Evolutionary conservation across 2,113 vertebrate species (phyloP).

Genomic region (Campylomormyrus tamandua): DNA sequence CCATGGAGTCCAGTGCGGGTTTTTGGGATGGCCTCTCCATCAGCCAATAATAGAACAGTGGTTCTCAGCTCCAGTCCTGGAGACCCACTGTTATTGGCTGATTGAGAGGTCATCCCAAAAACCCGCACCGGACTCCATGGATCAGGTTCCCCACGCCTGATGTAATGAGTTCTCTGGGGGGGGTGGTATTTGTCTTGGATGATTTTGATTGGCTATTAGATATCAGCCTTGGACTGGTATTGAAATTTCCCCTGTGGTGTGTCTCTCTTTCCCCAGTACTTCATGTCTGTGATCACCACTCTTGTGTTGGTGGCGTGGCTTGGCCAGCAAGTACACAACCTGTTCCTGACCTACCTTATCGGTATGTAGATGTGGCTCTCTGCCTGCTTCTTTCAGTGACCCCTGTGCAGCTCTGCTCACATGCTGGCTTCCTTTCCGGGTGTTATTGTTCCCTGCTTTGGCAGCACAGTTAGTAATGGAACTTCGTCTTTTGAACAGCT

Average conservation of each 20-base stretch:
- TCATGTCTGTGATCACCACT: slow-evolving; percentile 78
- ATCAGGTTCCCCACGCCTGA: no score
- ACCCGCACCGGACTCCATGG: no score
- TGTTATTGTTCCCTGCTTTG: neutral
- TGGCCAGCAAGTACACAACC: slow-evolving; percentile 96
- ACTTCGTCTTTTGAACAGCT: neutral
- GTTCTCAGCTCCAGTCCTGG: no score
- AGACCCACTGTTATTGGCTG: no score
- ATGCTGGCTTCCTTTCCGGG: neutral
- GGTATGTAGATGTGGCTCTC: slow-evolving; percentile 67
- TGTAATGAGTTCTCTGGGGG: neutral
- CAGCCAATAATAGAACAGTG: no score
- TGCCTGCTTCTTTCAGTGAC: neutral
- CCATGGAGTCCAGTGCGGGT: no score
- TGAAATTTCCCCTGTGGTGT: neutral
- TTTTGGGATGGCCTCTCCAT: no score
- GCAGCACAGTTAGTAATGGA: neutral
- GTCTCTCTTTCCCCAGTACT: slow-evolving; percentile 67
- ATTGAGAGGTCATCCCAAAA: no score
- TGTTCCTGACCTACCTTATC: slow-evolving; percentile 89
- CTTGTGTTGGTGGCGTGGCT: slow-evolving; percentile 86
- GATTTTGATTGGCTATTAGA: neutral
- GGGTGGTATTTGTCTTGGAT: neutral
- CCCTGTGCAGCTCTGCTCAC: neutral
- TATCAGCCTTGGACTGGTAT: neutral